Percentiles rank a stretch among this genome's conserved stretches.
Evolutionary conservation across 1,140 invertebrate species (phyloP).

Genomic region (Pachypsylla venusta): DNA sequence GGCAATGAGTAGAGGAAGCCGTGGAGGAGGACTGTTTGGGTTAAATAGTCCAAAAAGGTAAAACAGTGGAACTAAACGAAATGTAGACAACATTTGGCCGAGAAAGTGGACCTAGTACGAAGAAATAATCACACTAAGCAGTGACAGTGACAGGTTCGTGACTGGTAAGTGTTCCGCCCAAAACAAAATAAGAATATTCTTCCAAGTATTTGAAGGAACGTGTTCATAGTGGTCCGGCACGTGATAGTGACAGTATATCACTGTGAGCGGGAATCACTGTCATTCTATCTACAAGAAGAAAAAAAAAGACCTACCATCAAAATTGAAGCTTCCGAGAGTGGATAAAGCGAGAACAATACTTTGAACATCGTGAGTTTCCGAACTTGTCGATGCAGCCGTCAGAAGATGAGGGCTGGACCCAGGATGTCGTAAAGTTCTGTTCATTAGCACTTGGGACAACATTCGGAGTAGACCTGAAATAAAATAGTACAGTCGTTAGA

Average conservation of each 20-base stretch:
- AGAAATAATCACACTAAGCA: too few relatives aligned
- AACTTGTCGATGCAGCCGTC: conserved; percentile 5
- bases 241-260: neutral
- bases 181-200: neutral
- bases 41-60: too few relatives aligned
- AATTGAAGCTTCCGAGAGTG: conserved; percentile 91
- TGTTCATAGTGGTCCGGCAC: neutral
- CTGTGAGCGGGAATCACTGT: neutral
- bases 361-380: conserved; percentile 49
- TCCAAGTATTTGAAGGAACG: neutral
- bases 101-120: too few relatives aligned
- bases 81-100: too few relatives aligned
- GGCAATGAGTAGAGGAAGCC: too few relatives aligned
- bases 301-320: conserved; percentile 46
- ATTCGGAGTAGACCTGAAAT: conserved; percentile 44
- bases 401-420: conserved; percentile 43
- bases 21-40: too few relatives aligned
- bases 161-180: neutral
- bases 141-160: neutral
- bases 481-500: conserved; percentile 11
- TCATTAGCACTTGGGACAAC: conserved; percentile 63
- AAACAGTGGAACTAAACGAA: too few relatives aligned
- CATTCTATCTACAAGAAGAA: neutral
- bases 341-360: conserved; percentile 82
- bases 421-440: conserved; percentile 63